These are phyloP conservation scores for Solea solea DNA, from an alignment of 2,113 vertebrate species.

Conservation along the genomic window DNA sequence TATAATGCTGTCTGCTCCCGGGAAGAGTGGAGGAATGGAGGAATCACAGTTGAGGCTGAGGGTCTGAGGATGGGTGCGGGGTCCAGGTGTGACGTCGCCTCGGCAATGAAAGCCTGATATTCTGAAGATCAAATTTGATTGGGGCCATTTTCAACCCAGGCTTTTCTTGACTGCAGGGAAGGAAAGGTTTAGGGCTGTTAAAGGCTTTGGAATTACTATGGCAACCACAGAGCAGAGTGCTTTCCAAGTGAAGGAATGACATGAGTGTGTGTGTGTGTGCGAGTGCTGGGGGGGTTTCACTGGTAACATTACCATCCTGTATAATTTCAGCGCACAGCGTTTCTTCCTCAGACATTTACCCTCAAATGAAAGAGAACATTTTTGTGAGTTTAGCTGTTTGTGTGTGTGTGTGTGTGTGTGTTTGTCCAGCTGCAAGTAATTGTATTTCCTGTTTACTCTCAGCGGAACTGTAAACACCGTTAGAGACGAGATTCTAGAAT, in stretches of 20 bases:
- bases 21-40: constrained; percentile 14
- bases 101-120: constrained; percentile 31
- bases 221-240: constrained; percentile 62
- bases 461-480: too few relatives aligned
- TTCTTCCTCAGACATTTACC: constrained; percentile 14
- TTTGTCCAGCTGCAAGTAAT: too few relatives aligned
- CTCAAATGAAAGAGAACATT: background rate
- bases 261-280: constrained; percentile 14
- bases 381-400: background rate
- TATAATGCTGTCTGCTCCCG: constrained; percentile 60
- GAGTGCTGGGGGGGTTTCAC: constrained; percentile 11
- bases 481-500: too few relatives aligned
- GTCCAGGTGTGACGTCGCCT: constrained; percentile 4
- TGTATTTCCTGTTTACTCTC: too few relatives aligned
- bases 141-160: constrained; percentile 60
- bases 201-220: constrained; percentile 76
- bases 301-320: constrained; percentile 27
- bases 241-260: constrained; percentile 71
- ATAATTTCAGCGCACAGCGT: constrained; percentile 8
- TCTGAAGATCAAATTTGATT: constrained; percentile 65
- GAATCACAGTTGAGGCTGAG: constrained; percentile 9
- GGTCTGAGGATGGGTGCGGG: background rate
- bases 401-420: too few relatives aligned
- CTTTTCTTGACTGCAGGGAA: constrained; percentile 50
- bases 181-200: constrained; percentile 67